Conservation (phyloP, 2,888 invertebrate species). For the Smittia aterrima region DNA sequence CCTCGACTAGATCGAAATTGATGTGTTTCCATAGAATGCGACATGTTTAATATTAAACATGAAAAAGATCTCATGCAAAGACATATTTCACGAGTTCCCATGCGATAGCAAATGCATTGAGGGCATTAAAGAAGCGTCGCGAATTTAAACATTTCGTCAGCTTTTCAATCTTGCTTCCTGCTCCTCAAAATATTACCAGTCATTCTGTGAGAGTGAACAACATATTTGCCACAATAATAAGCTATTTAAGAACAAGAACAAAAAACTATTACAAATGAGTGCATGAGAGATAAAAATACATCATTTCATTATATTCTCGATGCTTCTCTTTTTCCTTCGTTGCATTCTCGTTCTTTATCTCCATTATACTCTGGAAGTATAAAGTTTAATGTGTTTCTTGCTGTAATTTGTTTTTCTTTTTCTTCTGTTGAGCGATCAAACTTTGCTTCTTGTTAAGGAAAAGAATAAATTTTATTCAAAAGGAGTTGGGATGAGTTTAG, state of each 20-base stretch:
- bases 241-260: constrained; percentile 24
- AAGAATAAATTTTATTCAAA: neutral
- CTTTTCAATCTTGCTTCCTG: neutral
- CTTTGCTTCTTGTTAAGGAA: neutral
- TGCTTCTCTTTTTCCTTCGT: constrained; percentile 3
- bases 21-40: constrained; percentile 28
- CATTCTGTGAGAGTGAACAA: neutral
- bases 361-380: constrained; percentile 14
- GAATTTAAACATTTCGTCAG: neutral
- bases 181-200: too few species aligned
- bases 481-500: too few species aligned
- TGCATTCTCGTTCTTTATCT: constrained; percentile 16
- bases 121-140: neutral
- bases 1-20: constrained; percentile 36
- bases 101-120: neutral
- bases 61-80: neutral
- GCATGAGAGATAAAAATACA: constrained; percentile 39
- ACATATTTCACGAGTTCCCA: constrained; percentile 16
- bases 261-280: constrained; percentile 32
- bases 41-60: constrained; percentile 22
- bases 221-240: constrained; percentile 15
- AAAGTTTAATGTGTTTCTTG: constrained; percentile 26
- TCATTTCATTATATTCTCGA: constrained; percentile 33
- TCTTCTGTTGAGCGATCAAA: neutral
- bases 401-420: constrained; percentile 20